A percentile compares a stretch with the other conserved stretches of the same genome.
phyloP scores from a whole-genome alignment of 2,113 vertebrate species.

The Campylorhamphus procurvoides region DNA sequence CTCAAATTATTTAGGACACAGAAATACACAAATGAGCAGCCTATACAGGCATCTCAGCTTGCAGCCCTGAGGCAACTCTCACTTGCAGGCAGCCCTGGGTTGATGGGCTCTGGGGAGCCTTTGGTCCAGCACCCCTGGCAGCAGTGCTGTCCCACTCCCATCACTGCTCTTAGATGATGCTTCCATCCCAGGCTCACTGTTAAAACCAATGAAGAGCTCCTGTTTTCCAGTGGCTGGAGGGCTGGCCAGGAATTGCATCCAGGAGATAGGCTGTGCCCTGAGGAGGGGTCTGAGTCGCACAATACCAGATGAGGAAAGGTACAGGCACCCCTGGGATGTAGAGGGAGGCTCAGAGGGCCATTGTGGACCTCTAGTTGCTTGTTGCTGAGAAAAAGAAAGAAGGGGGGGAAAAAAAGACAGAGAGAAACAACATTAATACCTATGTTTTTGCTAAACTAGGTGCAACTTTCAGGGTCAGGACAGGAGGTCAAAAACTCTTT shows the following conservation, averaged over 20 bases:
- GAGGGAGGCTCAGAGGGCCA: accelerated
- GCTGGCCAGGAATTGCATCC: not conserved
- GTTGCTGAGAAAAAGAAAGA: not conserved
- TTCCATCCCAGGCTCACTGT: not conserved
- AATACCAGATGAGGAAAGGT: not conserved
- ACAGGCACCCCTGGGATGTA: not conserved
- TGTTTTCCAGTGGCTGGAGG: not conserved
- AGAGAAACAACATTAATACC: not conserved
- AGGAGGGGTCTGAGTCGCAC: not conserved
- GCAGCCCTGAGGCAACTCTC: not conserved
- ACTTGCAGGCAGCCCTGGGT: not conserved
- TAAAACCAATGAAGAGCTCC: not conserved
- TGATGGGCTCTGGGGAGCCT: not conserved
- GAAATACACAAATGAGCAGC: not conserved
- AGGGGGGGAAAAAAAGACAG: not conserved
- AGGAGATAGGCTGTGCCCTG: not conserved
- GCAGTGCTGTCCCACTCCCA: not conserved
- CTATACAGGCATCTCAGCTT: not conserved
- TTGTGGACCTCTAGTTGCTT: not conserved
- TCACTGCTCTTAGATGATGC: not conserved
- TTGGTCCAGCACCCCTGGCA: not conserved
- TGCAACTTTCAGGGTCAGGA: not conserved
- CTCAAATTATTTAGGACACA: not conserved
- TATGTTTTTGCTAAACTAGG: not conserved
- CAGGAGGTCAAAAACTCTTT: not conserved